Evolutionary conservation across 2,797 vertebrate genomes (phyloP).

Genomic region (Rhinatrema bivittatum): DNA sequence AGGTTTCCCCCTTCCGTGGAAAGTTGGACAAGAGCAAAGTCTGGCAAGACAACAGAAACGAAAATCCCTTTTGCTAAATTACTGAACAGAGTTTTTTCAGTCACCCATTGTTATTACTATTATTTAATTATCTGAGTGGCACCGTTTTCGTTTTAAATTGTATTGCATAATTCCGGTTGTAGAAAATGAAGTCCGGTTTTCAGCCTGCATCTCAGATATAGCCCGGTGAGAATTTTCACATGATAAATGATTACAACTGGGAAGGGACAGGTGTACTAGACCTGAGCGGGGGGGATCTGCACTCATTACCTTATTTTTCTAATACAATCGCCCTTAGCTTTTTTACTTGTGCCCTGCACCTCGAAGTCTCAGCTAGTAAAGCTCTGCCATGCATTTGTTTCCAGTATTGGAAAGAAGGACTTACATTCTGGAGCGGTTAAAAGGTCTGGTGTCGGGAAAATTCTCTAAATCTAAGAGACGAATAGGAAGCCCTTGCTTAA

Average conservation of each 20-base stretch:
- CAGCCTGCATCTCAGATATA: neutral
- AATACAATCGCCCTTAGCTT: neutral
- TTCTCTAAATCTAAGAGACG: slow-evolving; percentile 7
- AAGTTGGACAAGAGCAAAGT: slow-evolving; percentile 62
- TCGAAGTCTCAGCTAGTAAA: slow-evolving; percentile 16
- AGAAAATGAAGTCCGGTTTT: no score
- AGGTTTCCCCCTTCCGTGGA: slow-evolving; percentile 66
- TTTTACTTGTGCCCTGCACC: no score
- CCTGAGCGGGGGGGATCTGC: neutral
- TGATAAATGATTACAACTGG: neutral
- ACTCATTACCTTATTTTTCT: neutral
- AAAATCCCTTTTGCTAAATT: slow-evolving; percentile 66
- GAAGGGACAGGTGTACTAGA: neutral
- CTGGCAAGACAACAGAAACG: slow-evolving; percentile 58
- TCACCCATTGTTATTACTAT: slow-evolving; percentile 33
- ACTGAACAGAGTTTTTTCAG: slow-evolving; percentile 31
- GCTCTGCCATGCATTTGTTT: neutral
- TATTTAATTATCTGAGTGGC: slow-evolving; percentile 38
- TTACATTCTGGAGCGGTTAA: slow-evolving; percentile 5
- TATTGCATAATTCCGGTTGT: no score
- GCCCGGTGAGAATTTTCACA: neutral
- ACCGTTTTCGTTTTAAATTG: neutral
- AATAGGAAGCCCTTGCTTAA: neutral
- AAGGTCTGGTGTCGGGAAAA: slow-evolving; percentile 13
- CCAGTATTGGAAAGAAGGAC: slow-evolving; percentile 21